Conservation (phyloP, 2,113 vertebrate genomes). For the Poecile atricapillus region DNA sequence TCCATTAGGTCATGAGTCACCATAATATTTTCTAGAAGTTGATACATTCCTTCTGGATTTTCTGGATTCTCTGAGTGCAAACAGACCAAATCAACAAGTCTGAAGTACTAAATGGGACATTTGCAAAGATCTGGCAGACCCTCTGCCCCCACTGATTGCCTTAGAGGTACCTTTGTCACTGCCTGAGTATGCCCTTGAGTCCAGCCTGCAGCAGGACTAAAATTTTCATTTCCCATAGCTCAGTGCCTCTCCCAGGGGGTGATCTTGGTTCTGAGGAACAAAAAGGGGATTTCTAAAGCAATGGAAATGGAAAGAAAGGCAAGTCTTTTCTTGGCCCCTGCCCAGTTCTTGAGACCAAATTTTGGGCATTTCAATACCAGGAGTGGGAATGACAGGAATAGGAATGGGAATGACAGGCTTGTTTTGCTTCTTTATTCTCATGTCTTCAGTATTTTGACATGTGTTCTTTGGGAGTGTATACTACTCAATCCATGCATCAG, state of each 20-base stretch:
- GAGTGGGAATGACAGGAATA: neutral
- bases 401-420: neutral
- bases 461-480: neutral
- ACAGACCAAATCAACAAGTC: neutral
- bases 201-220: neutral
- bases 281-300: neutral
- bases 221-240: neutral
- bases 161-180: neutral
- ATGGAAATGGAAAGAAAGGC: neutral
- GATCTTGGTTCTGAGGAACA: neutral
- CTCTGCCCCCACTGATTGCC: neutral
- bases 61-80: neutral
- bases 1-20: neutral
- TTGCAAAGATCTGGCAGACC: too few species aligned
- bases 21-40: neutral
- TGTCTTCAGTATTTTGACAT: neutral
- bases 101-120: neutral
- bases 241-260: neutral
- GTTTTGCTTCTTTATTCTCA: neutral
- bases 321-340: neutral
- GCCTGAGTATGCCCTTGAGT: fast-evolving
- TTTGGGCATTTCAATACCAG: neutral
- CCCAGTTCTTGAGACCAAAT: neutral
- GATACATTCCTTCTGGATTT: neutral
- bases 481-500: neutral